phyloP scores from a whole-genome alignment of 2,888 invertebrate genomes.

The Drosophila antonietae region DNA sequence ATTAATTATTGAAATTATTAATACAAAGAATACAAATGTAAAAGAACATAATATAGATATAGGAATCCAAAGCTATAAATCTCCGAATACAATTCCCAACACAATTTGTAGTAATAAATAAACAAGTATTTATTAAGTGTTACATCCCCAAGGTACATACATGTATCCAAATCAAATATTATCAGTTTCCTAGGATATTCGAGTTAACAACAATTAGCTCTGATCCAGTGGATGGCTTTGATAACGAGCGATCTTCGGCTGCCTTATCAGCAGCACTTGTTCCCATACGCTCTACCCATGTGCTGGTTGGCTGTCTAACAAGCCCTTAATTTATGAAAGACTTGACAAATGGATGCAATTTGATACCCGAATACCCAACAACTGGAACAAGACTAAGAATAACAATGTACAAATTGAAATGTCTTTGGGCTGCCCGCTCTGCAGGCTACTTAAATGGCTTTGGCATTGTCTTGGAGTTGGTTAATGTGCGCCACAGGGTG shows the following conservation, averaged over 20 bases:
- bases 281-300: constrained; percentile 18
- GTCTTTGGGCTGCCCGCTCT: constrained; percentile 52
- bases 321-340: constrained; percentile 77
- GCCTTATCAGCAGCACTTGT: constrained; percentile 59
- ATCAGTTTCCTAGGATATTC: constrained; percentile 29
- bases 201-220: constrained; percentile 71
- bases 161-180: constrained; percentile 13
- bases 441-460: constrained; percentile 28
- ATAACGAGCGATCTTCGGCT: constrained; percentile 33
- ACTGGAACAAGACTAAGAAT: constrained; percentile 6
- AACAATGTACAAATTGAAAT: constrained; percentile 62
- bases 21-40: neutral
- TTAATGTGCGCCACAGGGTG: constrained; percentile 73
- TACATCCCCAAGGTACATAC: neutral
- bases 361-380: constrained; percentile 56
- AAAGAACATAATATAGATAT: neutral
- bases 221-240: constrained; percentile 52
- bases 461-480: constrained; percentile 67
- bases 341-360: constrained; percentile 79
- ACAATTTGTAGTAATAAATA: constrained; percentile 42
- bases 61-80: neutral
- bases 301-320: constrained; percentile 55
- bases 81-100: neutral
- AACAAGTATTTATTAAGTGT: constrained; percentile 10
- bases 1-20: neutral